Conservation (phyloP, 2,113 vertebrate species). For the Mirza zaza region DNA sequence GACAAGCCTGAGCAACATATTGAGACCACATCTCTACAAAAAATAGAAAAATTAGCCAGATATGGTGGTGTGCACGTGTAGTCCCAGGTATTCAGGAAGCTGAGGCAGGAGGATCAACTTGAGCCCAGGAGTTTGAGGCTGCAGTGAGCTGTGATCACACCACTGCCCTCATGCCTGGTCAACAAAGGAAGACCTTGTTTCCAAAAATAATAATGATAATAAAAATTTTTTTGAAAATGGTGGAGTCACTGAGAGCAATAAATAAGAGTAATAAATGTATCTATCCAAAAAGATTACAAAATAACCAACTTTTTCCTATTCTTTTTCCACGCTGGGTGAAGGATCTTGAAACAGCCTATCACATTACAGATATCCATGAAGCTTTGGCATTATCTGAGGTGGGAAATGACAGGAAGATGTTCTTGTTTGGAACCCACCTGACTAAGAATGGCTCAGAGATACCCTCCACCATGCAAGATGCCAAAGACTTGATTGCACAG, state of each 20-base stretch:
- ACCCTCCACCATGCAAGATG: slow-evolving; percentile 89
- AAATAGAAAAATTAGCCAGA: no score
- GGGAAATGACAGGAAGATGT: slow-evolving; percentile 90
- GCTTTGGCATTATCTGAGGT: slow-evolving; percentile 88
- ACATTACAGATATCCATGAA: slow-evolving; percentile 93
- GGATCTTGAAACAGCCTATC: slow-evolving; percentile 91
- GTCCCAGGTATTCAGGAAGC: no score
- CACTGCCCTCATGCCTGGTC: no score
- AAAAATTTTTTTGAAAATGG: neutral
- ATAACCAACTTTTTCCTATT: slow-evolving; percentile 12
- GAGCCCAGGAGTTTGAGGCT: no score
- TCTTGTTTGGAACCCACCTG: slow-evolving; percentile 91
- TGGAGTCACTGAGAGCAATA: neutral
- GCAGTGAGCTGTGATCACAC: no score
- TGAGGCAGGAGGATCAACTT: no score
- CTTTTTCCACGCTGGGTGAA: slow-evolving; percentile 75
- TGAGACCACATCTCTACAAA: no score
- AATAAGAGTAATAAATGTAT: neutral
- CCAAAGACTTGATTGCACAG: slow-evolving; percentile 90
- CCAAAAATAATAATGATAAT: no score
- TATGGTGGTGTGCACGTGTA: no score
- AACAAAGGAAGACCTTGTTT: no score
- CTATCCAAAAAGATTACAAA: neutral
- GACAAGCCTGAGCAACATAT: no score
- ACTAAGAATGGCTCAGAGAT: slow-evolving; percentile 84